These are phyloP conservation scores for Euleptes europaea DNA, from an alignment of 2,113 vertebrate genomes.

Conservation along the genomic window DNA sequence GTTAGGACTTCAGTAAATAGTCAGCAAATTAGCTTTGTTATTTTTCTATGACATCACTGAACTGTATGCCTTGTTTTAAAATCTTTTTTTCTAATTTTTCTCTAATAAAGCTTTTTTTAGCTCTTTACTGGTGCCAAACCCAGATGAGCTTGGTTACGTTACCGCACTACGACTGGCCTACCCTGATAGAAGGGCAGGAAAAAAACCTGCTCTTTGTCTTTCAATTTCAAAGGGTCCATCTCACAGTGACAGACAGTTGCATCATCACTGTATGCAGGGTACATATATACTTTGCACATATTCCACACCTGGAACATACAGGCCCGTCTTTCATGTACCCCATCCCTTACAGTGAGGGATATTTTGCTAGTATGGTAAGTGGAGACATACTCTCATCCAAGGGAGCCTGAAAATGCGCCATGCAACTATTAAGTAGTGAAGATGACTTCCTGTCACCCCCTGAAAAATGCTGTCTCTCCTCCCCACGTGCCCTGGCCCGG, in stretches of 20 bases:
- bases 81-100: too few species aligned
- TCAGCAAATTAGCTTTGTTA: too few species aligned
- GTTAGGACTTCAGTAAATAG: too few species aligned
- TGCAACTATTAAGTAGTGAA: not conserved
- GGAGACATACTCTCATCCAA: not conserved
- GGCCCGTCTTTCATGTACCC: not conserved
- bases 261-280: too few species aligned
- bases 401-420: fast-evolving
- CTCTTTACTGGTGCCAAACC: too few species aligned
- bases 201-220: not conserved
- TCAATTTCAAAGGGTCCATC: not conserved
- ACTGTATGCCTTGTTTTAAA: too few species aligned
- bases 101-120: too few species aligned
- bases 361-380: not conserved
- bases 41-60: too few species aligned
- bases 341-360: not conserved
- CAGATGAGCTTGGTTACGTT: too few species aligned
- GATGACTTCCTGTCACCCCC: not conserved
- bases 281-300: not conserved
- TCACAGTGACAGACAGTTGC: not conserved
- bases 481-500: too few species aligned
- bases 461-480: not conserved
- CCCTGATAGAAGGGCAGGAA: too few species aligned
- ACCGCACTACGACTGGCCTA: too few species aligned
- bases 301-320: not conserved